Evolutionary conservation across 2,113 vertebrate genomes (phyloP), one percentile per base, ranked within the genome.

Genomic region (Anoplopoma fimbria): DNA sequence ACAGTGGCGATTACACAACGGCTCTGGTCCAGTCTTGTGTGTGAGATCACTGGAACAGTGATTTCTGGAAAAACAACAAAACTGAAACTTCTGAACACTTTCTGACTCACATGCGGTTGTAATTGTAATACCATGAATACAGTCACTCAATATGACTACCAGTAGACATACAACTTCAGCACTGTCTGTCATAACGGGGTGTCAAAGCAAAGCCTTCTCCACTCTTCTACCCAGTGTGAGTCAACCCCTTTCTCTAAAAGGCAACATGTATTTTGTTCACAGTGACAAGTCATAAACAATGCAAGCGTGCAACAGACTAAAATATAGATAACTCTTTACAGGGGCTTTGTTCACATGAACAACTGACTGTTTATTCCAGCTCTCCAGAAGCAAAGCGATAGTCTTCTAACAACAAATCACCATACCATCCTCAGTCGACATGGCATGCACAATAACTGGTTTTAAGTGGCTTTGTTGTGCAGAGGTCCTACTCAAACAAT

Each of bases 351-450:
- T 88, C 71, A 34, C 69, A 63, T 61, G n/a, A 82, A 90, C 91
- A 91, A 91, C 67, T 62, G 70, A 70, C 71, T 73, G 87, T 70
- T 88, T 78, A 71, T 91, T 92, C 91, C 85, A 87, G 87, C 92
- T 81, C 40, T 62, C 40, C 49, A 83, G 80, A 88, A 89, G 63
- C n/a, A n/a, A 75, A 55, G 53, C 49, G 63, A 79, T 81, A 38
- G 62, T 83, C 68, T 71, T 69, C 53, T 53, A 40, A 83, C 55
- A 63, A 70, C 51, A 68, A 51, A 57, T 40, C 40, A 36, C 67
- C 61, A 14, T n/a, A 13, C 53, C 64, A 55, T 71, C 53, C 63
- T 38, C 38, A 29, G 19, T 36, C 47, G 12, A 58, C 31, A 38
- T 1, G 27, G 69, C 64, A 49, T 0, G 2, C 45, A 63, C 40